Evolutionary conservation across 2,113 vertebrate genomes (phyloP).

Genomic region (Pygoscelis antarcticus): DNA sequence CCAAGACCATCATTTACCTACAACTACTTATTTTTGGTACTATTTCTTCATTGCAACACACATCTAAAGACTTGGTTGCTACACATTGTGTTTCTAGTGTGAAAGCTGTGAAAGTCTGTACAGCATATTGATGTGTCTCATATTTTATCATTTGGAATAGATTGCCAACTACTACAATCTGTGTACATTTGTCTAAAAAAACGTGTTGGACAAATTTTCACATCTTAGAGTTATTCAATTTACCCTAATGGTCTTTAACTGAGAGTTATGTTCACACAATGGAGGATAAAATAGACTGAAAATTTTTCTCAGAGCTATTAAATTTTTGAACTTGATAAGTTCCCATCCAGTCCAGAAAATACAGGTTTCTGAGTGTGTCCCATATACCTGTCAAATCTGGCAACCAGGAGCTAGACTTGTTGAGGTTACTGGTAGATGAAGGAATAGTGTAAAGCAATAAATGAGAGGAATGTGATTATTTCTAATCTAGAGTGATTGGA

Average conservation of each 20-base stretch:
- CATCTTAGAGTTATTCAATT: conserved; percentile 69
- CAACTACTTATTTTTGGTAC: neutral
- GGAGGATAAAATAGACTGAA: conserved; percentile 60
- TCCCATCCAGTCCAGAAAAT: neutral
- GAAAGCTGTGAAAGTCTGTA: neutral
- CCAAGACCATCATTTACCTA: neutral
- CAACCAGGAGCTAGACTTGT: neutral
- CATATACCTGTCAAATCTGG: neutral
- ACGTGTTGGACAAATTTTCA: conserved; percentile 59
- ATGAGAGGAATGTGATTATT: neutral
- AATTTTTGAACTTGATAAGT: conserved; percentile 40
- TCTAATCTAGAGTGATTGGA: neutral
- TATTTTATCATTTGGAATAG: conserved; percentile 30
- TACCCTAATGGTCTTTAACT: conserved; percentile 75
- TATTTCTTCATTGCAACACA: neutral
- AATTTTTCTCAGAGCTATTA: conserved; percentile 53
- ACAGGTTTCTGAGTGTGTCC: neutral
- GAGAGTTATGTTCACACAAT: conserved; percentile 70
- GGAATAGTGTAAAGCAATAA: conserved; percentile 4
- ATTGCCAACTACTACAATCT: conserved; percentile 22
- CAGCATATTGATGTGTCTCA: neutral
- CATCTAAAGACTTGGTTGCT: neutral
- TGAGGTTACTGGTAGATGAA: conserved; percentile 8
- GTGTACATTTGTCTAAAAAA: conserved; percentile 55
- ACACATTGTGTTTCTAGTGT: neutral